Evolutionary conservation across 2,113 vertebrate species (phyloP), one percentile per base, ranked within the genome.

Genomic region (Tyrannus savana): DNA sequence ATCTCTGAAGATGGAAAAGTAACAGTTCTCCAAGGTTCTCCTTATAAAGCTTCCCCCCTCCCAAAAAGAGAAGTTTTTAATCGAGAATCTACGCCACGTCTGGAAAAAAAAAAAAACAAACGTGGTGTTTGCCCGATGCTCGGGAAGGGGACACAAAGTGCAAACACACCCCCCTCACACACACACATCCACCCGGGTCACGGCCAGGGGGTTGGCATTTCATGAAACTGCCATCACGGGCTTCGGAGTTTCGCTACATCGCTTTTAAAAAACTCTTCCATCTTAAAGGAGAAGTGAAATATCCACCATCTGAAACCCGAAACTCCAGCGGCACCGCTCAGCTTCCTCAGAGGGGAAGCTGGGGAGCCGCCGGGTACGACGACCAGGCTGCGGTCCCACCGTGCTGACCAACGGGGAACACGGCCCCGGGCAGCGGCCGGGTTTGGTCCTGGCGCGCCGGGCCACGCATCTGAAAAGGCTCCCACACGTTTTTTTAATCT

Each of bases 271-370:
- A 95, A 89, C 44, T 87, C 69, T 44, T 71, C 78, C 46, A 74
- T 90, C 91, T 97, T 96, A 98, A 98, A 98, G 97, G 96, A 98
- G 97, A 98, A 98, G 97, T 98, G 98, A 98, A 98, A 98, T 97
- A 97, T 79, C 96, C 97, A 93, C 96, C 84, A 93, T 89, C 76
- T 97, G 98, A 97, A 98, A 98, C 93, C 90, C 80, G 96, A 98
- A 98, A 98, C 97, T 96, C 94, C 67, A 35, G 84, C 90, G 72
- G 83, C 95, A 86, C 92, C 89, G 94, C 97, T 92, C 95, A 50
- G 94, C 96, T 96, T 97, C 95, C 95, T 92, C 90, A 92, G 92
- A 37, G 42, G 41, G 73, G 27, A 92, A 69, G 52, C 49, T 53
- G 7, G 37, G 60, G 44, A 89, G 59, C 78, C 22, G 17, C 79